phyloP scores from a whole-genome alignment of 2,797 vertebrate species.

The Mallotus villosus region DNA sequence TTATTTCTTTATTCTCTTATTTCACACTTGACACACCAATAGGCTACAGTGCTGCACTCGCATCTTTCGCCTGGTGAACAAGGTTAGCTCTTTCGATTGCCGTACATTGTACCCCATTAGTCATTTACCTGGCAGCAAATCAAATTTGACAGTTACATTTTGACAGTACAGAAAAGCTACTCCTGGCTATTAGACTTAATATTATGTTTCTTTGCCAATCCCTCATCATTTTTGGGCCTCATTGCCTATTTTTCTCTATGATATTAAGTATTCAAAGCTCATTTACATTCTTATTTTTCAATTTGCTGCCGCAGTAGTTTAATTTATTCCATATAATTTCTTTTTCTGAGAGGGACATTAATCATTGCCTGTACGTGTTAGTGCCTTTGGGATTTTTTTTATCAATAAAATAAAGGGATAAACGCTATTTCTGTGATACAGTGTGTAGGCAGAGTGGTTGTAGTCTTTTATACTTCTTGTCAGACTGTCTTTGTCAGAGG shows the following conservation, averaged over 20 bases:
- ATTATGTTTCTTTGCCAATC: conserved; percentile 84
- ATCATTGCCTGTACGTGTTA: conserved; percentile 99
- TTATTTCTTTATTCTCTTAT: conserved; percentile 46
- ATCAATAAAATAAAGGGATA: conserved; percentile 89
- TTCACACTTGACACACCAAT: conserved; percentile 55
- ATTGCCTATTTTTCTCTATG: conserved; percentile 91
- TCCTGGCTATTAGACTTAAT: conserved; percentile 76
- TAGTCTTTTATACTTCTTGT: conserved; percentile 45
- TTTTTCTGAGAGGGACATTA: conserved; percentile 99
- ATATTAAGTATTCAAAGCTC: conserved; percentile 99
- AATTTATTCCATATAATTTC: conserved; percentile 99
- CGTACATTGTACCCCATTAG: conserved; percentile 64
- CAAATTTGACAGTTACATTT: conserved; percentile 73
- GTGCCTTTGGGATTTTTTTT: conserved; percentile 92
- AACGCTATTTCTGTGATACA: conserved; percentile 59
- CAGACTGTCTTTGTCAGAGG: conserved; percentile 44
- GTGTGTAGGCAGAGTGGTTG: conserved; percentile 44
- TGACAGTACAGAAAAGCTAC: conserved; percentile 68
- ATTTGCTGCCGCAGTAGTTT: conserved; percentile 99
- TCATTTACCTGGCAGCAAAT: conserved; percentile 67
- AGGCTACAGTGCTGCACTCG: conserved; percentile 58
- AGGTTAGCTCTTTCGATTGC: conserved; percentile 60
- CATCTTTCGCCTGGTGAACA: conserved; percentile 62
- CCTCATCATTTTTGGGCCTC: conserved; percentile 87
- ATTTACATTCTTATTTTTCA: conserved; percentile 99